A percentile compares a stretch with the other conserved stretches of the same genome.
phyloP scores from a whole-genome alignment of 2,113 vertebrate species.

The Triplophysa rosa region DNA sequence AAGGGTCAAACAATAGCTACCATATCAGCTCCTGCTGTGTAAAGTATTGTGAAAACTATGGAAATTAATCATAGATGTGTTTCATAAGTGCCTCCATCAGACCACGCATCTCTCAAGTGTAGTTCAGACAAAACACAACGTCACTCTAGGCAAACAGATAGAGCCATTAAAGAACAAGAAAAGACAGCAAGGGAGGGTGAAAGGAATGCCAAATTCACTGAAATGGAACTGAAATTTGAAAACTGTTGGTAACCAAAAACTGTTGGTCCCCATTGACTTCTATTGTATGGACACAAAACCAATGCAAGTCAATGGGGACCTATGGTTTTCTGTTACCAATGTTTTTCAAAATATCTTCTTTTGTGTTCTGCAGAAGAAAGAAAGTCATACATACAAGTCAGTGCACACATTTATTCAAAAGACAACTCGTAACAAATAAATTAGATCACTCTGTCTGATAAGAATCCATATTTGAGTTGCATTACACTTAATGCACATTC shows the following conservation, averaged over 20 bases:
- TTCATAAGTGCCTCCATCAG: slow-evolving; percentile 21
- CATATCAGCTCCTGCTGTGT: slow-evolving; percentile 39
- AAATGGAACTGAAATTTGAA: neutral
- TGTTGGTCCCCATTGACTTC: too few relatives aligned
- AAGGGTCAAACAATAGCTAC: slow-evolving; percentile 46
- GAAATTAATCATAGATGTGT: slow-evolving; percentile 52
- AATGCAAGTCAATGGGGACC: too few relatives aligned
- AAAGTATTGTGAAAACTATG: slow-evolving; percentile 35
- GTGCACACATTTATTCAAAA: slow-evolving; percentile 5
- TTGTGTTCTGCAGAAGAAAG: too few relatives aligned
- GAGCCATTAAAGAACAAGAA: slow-evolving; percentile 12
- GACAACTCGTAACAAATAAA: slow-evolving; percentile 8
- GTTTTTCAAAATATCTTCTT: too few relatives aligned
- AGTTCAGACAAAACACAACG: slow-evolving; percentile 27
- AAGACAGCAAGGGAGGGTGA: neutral
- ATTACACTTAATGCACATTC: neutral
- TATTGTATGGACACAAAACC: too few relatives aligned
- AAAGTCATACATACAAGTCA: neutral
- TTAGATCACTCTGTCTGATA: neutral
- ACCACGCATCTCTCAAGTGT: neutral
- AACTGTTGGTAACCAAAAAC: too few relatives aligned
- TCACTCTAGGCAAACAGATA: neutral
- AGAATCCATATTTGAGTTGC: neutral
- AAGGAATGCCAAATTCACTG: neutral
- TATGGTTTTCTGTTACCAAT: too few relatives aligned